Evolutionary conservation across 37 sponge, comb jelly and placozoan species (phyloP), one percentile per base, ranked within the genome.

Genomic region (Cladorhizidae sp.): DNA sequence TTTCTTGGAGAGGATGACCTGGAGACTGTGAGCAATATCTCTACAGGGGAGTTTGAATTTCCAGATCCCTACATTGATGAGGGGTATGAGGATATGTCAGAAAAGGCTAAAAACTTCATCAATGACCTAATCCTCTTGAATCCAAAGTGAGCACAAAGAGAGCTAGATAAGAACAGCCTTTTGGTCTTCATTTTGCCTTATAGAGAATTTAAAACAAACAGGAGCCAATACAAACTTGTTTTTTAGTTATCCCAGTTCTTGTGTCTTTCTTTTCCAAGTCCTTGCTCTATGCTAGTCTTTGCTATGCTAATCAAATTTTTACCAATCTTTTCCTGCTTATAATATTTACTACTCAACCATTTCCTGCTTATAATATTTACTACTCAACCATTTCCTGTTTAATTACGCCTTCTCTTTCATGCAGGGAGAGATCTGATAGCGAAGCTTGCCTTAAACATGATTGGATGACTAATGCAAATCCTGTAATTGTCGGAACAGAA

Each of bases 1-100:
- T 95, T 95, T 71, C 85, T 95, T 32, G 96, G 96, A 25, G 96
- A 95, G n/a, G 51, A 83, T 68, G 94, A 95, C 37, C 74, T 50
- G 63, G 96, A 95, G 58, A 95, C 96, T 0, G 59, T 90, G 18
- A 56, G 50, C 35, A 95, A 86, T 78, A 80, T 95, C 22, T 57
- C 89, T 15, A 21, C 52, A 22, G 93, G 91, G 15, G 96, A 95
- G 33, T 89, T 57, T 35, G 94, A 93, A 29, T 95, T 83, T 61
- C 88, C 88, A 0, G 90, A 85, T 31, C 80, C 85, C 5, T 68
- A 81, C 57, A 68, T 67, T 0, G 92, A 94, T 0, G 96, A 95
- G 32, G 76, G 78, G 21, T 93, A 86, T 70, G 84, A 79, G 32
- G 91, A 90, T 12, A 78, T 93, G 21, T 90, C 96, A 37, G 67